Evolutionary conservation across 2,888 invertebrate species (phyloP).

Genomic region (Polia nebulosa): DNA sequence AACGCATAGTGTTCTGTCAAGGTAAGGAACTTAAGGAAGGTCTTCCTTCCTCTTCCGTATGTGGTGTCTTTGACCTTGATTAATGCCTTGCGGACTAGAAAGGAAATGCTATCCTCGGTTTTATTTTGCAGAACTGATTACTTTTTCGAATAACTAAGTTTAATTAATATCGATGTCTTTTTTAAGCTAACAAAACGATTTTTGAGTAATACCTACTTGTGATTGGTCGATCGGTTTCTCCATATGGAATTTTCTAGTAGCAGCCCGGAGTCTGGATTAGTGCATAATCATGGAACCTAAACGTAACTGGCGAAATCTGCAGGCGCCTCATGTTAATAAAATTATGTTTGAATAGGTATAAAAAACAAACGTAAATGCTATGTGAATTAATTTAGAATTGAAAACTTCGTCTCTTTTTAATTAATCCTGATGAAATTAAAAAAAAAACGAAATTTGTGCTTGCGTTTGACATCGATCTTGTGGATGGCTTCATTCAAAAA

Average conservation of each 20-base stretch:
- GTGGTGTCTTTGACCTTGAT: constrained; percentile 25
- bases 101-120: not conserved
- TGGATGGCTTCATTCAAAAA: constrained; percentile 13
- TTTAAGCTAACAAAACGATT: too few relatives aligned
- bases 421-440: not conserved
- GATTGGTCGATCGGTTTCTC: not conserved
- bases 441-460: not conserved
- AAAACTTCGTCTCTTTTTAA: not conserved
- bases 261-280: not conserved
- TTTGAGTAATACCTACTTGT: too few relatives aligned
- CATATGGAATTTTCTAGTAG: not conserved
- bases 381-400: too few relatives aligned
- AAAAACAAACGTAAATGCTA: too few relatives aligned
- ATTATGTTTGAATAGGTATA: too few relatives aligned
- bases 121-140: not conserved
- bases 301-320: too few relatives aligned
- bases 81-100: not conserved
- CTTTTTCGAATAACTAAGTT: not conserved
- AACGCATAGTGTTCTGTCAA: constrained; percentile 41
- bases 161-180: not conserved
- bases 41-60: constrained; percentile 60
- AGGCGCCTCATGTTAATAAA: too few relatives aligned
- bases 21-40: constrained; percentile 25
- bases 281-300: not conserved
- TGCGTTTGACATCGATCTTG: not conserved